phyloP scores from a whole-genome alignment of 2,113 vertebrate species.

The Emydocephalus ijimae region DNA sequence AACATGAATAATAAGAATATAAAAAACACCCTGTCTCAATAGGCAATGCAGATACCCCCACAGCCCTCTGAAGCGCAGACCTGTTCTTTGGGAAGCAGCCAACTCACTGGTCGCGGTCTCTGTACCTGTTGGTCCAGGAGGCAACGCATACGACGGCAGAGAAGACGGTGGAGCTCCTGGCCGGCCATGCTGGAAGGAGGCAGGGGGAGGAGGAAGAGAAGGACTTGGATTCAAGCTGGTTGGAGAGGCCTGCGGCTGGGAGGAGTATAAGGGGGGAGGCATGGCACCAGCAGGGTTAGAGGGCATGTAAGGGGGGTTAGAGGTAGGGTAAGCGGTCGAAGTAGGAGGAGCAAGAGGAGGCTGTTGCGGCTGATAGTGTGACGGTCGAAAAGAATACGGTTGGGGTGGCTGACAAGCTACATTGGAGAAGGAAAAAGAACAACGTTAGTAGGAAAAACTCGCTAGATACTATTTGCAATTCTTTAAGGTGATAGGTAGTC shows the following conservation, averaged over 20 bases:
- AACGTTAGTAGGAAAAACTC: conserved; percentile 52
- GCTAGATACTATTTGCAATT: not conserved
- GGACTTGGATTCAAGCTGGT: conserved; percentile 58
- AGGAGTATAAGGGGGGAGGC: conserved; percentile 57
- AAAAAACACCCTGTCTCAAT: not conserved
- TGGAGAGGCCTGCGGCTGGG: conserved; percentile 67
- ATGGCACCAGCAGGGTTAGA: conserved; percentile 65
- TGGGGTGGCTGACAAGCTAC: conserved; percentile 83
- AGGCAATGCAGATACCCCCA: conserved; percentile 39
- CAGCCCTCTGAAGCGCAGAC: conserved; percentile 77
- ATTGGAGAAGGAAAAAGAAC: conserved; percentile 61
- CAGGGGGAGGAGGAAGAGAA: conserved; percentile 66
- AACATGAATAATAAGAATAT: not conserved
- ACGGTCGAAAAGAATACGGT: conserved; percentile 78
- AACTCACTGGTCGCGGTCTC: conserved; percentile 76
- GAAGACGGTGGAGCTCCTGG: conserved; percentile 86
- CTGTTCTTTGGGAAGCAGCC: conserved; percentile 87
- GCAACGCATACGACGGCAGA: conserved; percentile 76
- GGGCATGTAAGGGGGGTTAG: conserved; percentile 64
- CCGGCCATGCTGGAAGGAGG: conserved; percentile 88
- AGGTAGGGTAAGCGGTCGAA: conserved; percentile 69
- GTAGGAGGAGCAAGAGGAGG: conserved; percentile 68
- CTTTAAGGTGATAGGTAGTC: not conserved
- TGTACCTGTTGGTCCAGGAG: conserved; percentile 92
- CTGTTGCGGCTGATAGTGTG: conserved; percentile 85